phyloP scores from a whole-genome alignment of 2,797 vertebrate species.

The Acanthornis magna region DNA sequence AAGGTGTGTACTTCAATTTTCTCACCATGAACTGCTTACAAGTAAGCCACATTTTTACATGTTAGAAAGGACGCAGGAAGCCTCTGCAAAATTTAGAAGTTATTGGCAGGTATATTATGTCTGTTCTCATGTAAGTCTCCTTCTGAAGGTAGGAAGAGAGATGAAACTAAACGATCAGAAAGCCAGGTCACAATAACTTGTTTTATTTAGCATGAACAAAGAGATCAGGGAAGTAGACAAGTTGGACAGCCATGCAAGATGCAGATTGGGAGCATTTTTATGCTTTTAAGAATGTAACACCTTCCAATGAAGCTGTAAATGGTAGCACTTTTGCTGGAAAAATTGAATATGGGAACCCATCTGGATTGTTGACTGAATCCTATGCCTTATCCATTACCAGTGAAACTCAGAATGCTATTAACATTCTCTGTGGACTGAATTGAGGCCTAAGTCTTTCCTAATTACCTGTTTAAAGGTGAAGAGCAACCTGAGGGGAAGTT shows the following conservation, averaged over 20 bases:
- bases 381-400: not conserved
- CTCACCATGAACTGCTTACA: not conserved
- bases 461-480: not conserved
- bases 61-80: constrained; percentile 11
- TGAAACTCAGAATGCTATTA: not conserved
- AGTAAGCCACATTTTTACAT: not conserved
- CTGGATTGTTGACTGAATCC: not conserved
- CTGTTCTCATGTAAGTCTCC: not conserved
- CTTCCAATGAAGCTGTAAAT: not conserved
- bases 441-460: not conserved
- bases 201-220: not conserved
- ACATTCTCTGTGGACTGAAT: not conserved
- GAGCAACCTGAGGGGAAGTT: not conserved
- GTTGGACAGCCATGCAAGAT: not conserved
- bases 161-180: not conserved
- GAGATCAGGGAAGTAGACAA: not conserved
- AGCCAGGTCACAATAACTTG: not conserved
- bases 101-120: not conserved
- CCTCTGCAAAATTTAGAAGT: not conserved
- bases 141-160: not conserved
- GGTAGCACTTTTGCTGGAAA: not conserved
- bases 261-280: not conserved
- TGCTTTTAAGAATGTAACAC: not conserved
- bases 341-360: not conserved
- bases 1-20: not conserved